Base-by-base conservation (phyloP, 2,888 invertebrate species). In the Temnothorax unifasciatus region DNA sequence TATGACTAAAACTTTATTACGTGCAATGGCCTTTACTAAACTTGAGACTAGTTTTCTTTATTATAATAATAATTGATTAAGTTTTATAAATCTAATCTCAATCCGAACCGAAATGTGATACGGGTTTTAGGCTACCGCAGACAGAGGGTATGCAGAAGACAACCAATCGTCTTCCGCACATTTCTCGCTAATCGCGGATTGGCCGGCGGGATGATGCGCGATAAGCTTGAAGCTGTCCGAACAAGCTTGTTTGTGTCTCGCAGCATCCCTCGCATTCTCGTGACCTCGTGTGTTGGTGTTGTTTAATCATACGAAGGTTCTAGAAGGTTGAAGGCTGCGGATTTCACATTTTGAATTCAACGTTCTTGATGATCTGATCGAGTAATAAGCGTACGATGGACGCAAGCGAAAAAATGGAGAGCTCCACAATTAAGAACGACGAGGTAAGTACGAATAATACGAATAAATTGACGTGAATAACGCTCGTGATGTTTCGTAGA, bases 401-500 rank as follows among this genome's bases (percentile, higher is more conserved):
- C 21, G 4, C 6, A 18, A 13, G 3, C 34, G 15, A 1, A 8
- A 11, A 52, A 50, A 18, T 13, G 15, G 50, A 75, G 34, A 38
- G 34, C 34, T 34, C 3, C 15, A 18, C 1, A 34, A 34, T 6
- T 34, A 6, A 34, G 34, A 34, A 34, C 34, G 4, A 34, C 15
- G 18, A 41, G 4, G 64, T 41, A 9, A 52, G 21, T 21, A 3
- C 15, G 29, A 18, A 4, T n/a, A 18, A n/a, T 41, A 15, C 21
- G 5, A 50, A 6, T 64, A 52, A 63, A 5, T 9, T 15, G 11
- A n/a, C 1, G 15, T 3, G 9, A 63, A 63, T 25, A 1, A 34
- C 29, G 3, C 21, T 34, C 13, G 2, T 21, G 44, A 79, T 84
- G 8, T 86, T 87, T 91, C 88, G 34, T 77, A 94, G 94, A 92